Evolutionary conservation across 1,140 invertebrate species (phyloP), one percentile per base, ranked within the genome.

Genomic region (Asbolus verrucosus): DNA sequence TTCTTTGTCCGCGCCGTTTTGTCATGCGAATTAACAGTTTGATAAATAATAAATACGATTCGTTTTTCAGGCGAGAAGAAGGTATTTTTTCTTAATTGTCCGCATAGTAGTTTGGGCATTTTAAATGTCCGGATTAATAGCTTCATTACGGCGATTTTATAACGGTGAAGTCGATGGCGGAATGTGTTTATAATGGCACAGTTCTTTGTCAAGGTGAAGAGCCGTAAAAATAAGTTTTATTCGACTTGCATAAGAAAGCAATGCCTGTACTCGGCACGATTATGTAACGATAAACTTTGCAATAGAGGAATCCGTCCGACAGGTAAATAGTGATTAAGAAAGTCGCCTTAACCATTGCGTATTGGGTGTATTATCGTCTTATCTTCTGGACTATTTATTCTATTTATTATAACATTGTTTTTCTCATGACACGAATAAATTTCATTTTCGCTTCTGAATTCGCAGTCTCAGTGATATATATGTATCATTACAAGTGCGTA

Each of bases 101-200:
- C n/a, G n/a, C n/a, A n/a, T n/a, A n/a, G n/a, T n/a, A n/a, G n/a
- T n/a, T n/a, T n/a, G n/a, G 19, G 11, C 3, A 27, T 54, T 54
- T 54, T 54, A 54, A 54, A 54, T 21, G 0, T 18, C 15, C n/a
- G 21, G 27, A 54, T 54, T 54, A 54, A 54, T 54, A 21, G 46
- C 46, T 54, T 21, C 27, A 54, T 54, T 54, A 54, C 27, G 19
- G 46, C 14, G 21, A 21, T 27, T 54, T 54, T 54, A 54, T 54
- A 54, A 54, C 46, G 46, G 46, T 54, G 46, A 24, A 54, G n/a
- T 54, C 46, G 46, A 27, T 21, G 19, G 46, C 14, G 46, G 46
- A 54, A 54, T 54, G 46, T 54, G 46, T 54, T 54, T 54, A 21
- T 54, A 54, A 54, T 54, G 46, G 46, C 21, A 54, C 46, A 54